Percentiles rank a stretch among this genome's conserved stretches.
Evolutionary conservation across 2,113 vertebrate genomes (phyloP).

Genomic region (Dicaeum eximium): DNA sequence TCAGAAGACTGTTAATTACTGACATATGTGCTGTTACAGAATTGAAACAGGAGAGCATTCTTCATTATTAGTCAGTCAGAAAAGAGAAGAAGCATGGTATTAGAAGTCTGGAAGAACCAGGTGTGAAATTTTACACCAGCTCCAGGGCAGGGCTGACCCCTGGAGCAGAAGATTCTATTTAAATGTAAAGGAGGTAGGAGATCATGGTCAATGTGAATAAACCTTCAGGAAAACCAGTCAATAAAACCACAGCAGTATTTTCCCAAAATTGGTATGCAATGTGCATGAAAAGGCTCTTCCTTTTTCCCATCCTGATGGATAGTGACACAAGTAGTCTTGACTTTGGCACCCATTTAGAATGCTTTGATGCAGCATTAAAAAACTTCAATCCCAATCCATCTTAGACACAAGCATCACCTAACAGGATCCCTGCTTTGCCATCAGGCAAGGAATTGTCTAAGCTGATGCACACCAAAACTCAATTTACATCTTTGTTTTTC

Average conservation of each 20-base stretch:
- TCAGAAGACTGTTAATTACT: background rate
- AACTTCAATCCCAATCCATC: background rate
- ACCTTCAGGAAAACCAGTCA: background rate
- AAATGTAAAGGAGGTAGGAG: background rate
- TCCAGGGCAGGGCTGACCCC: background rate
- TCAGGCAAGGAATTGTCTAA: background rate
- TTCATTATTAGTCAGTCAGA: background rate
- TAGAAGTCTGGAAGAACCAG: background rate
- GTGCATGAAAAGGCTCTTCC: background rate
- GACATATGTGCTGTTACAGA: background rate
- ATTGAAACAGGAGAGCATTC: background rate
- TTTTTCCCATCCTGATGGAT: background rate
- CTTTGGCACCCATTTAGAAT: background rate
- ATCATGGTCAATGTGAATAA: background rate
- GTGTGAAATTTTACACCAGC: background rate
- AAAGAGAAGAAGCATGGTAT: background rate
- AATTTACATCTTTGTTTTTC: background rate
- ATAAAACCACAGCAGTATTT: background rate
- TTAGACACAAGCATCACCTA: background rate
- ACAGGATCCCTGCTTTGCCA: background rate
- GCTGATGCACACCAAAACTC: background rate
- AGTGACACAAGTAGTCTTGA: background rate
- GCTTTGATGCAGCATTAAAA: background rate
- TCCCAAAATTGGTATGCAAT: background rate
- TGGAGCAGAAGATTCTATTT: background rate